Evolutionary conservation across 2,797 vertebrate species (phyloP).

Genomic region (Pantherophis alleghaniensis): DNA sequence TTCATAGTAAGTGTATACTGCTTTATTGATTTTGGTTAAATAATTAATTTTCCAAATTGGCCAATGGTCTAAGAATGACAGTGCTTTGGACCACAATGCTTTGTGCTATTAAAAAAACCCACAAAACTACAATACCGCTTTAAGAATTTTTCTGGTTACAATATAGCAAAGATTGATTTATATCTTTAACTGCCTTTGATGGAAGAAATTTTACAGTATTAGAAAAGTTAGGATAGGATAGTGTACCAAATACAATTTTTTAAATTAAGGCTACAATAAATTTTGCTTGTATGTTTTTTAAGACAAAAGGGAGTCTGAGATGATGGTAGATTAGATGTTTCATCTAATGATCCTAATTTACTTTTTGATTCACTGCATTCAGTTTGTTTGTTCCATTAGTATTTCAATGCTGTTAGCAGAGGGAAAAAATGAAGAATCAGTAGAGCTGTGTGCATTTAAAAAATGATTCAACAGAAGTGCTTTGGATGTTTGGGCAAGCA

Average conservation of each 20-base stretch:
- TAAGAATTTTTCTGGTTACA: conserved; percentile 51
- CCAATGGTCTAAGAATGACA: conserved; percentile 34
- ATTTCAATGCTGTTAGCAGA: not conserved
- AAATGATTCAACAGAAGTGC: not conserved
- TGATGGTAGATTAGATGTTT: not conserved
- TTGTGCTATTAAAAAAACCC: conserved; percentile 22
- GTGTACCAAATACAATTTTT: conserved; percentile 54
- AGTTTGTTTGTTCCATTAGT: not conserved
- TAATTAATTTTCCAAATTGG: conserved; percentile 7
- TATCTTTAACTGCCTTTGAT: conserved; percentile 24
- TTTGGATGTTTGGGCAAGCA: not conserved
- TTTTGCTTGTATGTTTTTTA: not conserved
- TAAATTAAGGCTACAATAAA: not conserved
- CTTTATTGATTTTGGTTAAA: not conserved
- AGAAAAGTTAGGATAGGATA: conserved; percentile 51
- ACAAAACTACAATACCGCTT: conserved; percentile 51
- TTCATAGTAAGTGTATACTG: conserved; percentile 31
- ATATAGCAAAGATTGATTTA: conserved; percentile 51
- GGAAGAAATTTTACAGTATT: conserved; percentile 32
- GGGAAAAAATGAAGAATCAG: not conserved
- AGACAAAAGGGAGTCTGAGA: not conserved
- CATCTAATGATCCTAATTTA: not conserved
- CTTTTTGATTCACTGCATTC: not conserved
- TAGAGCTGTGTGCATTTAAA: not conserved
- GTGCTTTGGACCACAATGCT: conserved; percentile 42